A percentile compares a stretch with the other conserved stretches of the same genome.
Conservation (phyloP, 2,113 vertebrate species). For the Notiomystis cincta region DNA sequence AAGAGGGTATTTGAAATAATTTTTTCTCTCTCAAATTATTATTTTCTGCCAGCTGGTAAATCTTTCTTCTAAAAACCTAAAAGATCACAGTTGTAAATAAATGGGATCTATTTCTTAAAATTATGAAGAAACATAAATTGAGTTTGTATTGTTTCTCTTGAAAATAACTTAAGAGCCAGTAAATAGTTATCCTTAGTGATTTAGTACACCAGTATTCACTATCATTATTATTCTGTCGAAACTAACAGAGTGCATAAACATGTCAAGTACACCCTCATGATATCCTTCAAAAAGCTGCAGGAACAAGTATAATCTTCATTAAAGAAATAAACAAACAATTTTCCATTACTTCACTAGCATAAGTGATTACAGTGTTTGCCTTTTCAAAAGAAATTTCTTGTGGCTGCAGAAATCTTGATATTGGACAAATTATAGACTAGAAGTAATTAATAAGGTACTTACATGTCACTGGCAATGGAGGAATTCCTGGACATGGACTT, state of each 20-base stretch:
- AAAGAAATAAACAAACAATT: background rate
- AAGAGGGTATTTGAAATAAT: background rate
- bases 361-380: background rate
- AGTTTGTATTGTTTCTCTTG: background rate
- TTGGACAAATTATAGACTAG: background rate
- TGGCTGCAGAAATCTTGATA: background rate
- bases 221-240: background rate
- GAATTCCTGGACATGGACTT: conserved; percentile 99
- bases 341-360: background rate
- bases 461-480: conserved; percentile 99
- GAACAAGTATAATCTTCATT: background rate
- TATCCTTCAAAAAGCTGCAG: background rate
- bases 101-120: background rate
- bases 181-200: background rate
- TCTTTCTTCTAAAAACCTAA: background rate
- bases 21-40: background rate
- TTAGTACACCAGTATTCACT: background rate
- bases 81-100: background rate
- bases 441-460: conserved; percentile 62
- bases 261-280: background rate
- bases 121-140: background rate
- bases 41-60: background rate
- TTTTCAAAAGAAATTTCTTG: background rate
- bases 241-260: background rate
- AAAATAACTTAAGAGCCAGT: background rate